Percentiles rank a stretch among this genome's conserved stretches.
These are phyloP conservation scores for Magallana nippona DNA, from an alignment of 2,888 invertebrate genomes.

Conservation along the genomic window DNA sequence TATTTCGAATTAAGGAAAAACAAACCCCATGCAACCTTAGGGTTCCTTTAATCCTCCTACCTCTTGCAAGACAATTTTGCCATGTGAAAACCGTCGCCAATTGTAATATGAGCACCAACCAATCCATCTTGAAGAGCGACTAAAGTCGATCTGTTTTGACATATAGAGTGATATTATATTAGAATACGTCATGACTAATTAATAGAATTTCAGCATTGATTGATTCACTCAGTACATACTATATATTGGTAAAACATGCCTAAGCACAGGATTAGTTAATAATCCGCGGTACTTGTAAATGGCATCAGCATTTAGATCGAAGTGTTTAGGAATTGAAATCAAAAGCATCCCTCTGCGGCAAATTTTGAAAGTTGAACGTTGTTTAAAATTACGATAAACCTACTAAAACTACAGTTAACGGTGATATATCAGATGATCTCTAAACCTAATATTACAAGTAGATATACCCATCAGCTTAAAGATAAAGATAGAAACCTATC, in stretches of 20 bases:
- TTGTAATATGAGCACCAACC: background rate
- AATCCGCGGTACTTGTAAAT: too few species aligned
- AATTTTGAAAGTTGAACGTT: background rate
- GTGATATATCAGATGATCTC: conserved; percentile 9
- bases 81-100: conserved; percentile 8
- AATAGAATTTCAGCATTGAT: background rate
- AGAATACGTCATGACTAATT: background rate
- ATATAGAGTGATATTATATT: conserved; percentile 23
- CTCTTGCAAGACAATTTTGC: conserved; percentile 17
- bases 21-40: background rate
- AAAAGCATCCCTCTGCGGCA: too few species aligned
- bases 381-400: background rate
- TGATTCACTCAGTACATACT: background rate
- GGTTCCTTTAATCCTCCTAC: background rate
- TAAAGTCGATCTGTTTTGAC: conserved; percentile 21
- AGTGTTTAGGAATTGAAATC: background rate
- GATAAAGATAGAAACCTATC: conserved; percentile 7
- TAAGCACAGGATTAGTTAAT: background rate
- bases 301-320: too few species aligned
- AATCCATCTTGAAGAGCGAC: conserved; percentile 21
- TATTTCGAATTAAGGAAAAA: background rate
- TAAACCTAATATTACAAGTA: background rate
- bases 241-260: background rate
- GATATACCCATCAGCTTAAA: background rate
- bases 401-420: background rate